Percentiles rank a stretch among this genome's conserved stretches.
Conservation (phyloP, 2,113 vertebrate species). For the Pachyramphus minor region DNA sequence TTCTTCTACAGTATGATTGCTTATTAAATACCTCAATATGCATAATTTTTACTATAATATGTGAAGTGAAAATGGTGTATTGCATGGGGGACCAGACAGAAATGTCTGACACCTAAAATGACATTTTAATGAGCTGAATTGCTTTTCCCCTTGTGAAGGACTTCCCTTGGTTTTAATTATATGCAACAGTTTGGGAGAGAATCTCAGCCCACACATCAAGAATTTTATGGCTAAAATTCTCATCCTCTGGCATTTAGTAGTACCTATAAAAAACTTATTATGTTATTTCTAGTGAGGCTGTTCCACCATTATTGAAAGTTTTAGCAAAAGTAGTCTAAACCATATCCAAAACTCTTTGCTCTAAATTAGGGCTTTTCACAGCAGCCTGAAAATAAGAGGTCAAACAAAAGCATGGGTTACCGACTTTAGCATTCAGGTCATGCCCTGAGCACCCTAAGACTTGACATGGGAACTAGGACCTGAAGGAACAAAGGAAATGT, state of each 20-base stretch:
- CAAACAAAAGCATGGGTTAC: background rate
- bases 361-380: background rate
- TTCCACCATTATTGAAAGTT: background rate
- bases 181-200: background rate
- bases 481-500: background rate
- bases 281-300: background rate
- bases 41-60: background rate
- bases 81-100: background rate
- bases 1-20: background rate
- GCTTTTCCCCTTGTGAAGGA: background rate
- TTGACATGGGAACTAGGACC: background rate
- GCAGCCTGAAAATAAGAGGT: background rate
- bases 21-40: conserved; percentile 17
- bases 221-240: background rate
- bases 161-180: background rate
- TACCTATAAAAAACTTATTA: background rate
- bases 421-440: background rate
- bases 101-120: background rate
- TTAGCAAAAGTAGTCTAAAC: background rate
- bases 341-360: background rate
- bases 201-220: background rate
- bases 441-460: background rate
- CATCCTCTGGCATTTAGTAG: background rate
- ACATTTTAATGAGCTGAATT: background rate
- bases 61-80: background rate